phyloP scores from a whole-genome alignment of 2,113 vertebrate genomes.

The Myrmophylax atrothorax region DNA sequence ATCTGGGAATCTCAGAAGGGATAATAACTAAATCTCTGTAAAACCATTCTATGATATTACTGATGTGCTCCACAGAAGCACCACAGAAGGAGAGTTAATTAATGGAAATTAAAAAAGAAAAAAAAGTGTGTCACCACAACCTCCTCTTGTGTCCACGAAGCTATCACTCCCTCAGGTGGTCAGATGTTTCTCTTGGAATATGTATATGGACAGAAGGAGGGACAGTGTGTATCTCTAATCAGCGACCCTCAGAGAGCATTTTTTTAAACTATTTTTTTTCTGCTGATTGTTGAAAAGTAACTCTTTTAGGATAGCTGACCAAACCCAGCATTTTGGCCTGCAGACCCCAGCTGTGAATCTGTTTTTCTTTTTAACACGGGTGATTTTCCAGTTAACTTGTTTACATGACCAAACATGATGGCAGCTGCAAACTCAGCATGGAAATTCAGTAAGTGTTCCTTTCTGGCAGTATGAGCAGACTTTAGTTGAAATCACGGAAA shows the following conservation, averaged over 20 bases:
- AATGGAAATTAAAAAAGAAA: neutral
- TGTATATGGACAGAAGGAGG: neutral
- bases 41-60: neutral
- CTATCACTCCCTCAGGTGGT: neutral
- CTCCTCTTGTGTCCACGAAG: neutral
- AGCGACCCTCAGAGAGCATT: neutral
- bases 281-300: neutral
- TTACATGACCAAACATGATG: neutral
- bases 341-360: neutral
- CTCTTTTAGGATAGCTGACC: neutral
- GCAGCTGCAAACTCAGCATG: neutral
- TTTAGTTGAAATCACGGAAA: neutral
- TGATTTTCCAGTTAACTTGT: neutral
- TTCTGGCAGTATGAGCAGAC: neutral
- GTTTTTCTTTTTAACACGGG: neutral
- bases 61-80: neutral
- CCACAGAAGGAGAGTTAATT: neutral
- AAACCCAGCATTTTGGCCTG: neutral
- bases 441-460: neutral
- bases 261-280: neutral
- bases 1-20: neutral
- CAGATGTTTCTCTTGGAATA: neutral
- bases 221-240: neutral
- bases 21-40: neutral
- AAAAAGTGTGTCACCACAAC: neutral